Percentiles rank a stretch among this genome's conserved stretches.
Evolutionary conservation across 2,797 vertebrate genomes (phyloP).

Genomic region (Argyrosomus regius): DNA sequence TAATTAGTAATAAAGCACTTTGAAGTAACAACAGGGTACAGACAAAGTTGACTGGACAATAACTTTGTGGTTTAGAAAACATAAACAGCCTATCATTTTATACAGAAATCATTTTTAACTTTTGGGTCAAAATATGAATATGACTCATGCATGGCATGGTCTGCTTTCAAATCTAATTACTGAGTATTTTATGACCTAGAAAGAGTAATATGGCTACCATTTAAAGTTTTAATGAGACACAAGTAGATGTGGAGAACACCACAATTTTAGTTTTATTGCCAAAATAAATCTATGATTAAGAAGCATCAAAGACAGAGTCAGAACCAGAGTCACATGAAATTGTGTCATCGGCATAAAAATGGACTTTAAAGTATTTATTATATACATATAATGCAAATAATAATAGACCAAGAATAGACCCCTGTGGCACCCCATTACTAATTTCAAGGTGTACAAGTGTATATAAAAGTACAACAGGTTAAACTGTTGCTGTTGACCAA

Average conservation of each 20-base stretch:
- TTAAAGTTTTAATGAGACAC: neutral
- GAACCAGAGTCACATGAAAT: neutral
- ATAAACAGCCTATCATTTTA: neutral
- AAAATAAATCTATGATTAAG: neutral
- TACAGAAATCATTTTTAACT: neutral
- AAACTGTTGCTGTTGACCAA: neutral
- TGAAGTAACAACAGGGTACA: neutral
- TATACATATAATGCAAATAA: neutral
- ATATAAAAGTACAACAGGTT: neutral
- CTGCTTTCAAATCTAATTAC: slow-evolving; percentile 1
- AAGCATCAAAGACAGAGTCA: neutral
- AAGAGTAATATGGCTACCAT: neutral
- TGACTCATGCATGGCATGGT: neutral
- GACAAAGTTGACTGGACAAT: neutral
- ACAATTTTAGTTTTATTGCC: neutral
- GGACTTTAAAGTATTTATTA: neutral
- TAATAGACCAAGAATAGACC: neutral
- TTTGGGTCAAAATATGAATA: no score
- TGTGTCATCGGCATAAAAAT: neutral
- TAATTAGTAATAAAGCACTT: neutral
- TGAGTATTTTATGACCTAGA: neutral
- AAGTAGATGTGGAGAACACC: neutral
- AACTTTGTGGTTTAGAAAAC: neutral
- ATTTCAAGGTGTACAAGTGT: neutral
- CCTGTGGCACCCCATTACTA: neutral